Percentiles rank a stretch among this genome's conserved stretches.
Conservation (phyloP, 2,113 vertebrate species). For the Zosterops pallidus region DNA sequence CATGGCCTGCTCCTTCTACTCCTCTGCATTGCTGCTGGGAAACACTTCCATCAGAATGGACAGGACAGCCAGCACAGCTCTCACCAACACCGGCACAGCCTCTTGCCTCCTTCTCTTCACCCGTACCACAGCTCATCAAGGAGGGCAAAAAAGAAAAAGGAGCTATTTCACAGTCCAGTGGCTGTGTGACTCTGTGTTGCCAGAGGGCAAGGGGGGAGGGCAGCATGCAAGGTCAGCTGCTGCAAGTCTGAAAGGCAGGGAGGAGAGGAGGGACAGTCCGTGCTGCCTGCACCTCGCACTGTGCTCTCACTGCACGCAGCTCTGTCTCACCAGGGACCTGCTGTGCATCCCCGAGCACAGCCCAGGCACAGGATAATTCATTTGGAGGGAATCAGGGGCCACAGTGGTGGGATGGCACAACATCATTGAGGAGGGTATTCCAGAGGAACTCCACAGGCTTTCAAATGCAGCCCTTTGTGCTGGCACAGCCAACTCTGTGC, state of each 20-base stretch:
- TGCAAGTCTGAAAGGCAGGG: neutral
- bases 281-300: rapidly evolving
- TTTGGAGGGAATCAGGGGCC: rapidly evolving
- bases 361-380: rapidly evolving
- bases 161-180: constrained; percentile 48
- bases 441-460: neutral
- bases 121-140: neutral
- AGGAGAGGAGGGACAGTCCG: neutral
- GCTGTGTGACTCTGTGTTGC: neutral
- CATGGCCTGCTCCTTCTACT: neutral
- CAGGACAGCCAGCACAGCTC: neutral
- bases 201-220: neutral
- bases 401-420: neutral
- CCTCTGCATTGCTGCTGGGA: neutral
- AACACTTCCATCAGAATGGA: neutral
- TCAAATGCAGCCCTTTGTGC: neutral
- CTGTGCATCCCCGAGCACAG: neutral
- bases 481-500: rapidly evolving
- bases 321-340: neutral
- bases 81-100: neutral
- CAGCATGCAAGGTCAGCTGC: neutral
- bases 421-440: rapidly evolving
- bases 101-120: neutral
- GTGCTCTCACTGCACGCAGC: rapidly evolving
- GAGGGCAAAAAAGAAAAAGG: neutral